Conservation (phyloP, 2,113 vertebrate genomes). For the Aphyosemion australe region DNA sequence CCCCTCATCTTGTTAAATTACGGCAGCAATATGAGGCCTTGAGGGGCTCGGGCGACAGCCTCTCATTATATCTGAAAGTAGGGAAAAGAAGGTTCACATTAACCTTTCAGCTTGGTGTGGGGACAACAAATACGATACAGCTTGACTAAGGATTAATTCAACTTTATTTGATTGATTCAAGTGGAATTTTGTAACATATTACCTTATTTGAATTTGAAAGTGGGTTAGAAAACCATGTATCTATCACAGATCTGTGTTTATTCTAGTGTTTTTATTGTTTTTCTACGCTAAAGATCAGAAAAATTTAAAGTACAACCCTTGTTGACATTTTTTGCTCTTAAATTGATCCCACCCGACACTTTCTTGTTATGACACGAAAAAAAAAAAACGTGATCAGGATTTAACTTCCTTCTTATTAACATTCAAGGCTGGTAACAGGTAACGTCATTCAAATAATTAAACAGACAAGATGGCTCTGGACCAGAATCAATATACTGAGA, state of each 20-base stretch:
- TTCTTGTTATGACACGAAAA: too few relatives aligned
- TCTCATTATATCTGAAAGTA: constrained; percentile 46
- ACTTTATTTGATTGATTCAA: constrained; percentile 59
- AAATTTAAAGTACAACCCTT: not conserved
- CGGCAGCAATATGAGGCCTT: constrained; percentile 44
- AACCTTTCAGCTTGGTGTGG: constrained; percentile 62
- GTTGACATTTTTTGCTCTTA: constrained; percentile 4
- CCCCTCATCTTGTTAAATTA: constrained; percentile 56
- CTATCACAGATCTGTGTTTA: not conserved
- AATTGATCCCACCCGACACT: constrained; percentile 2
- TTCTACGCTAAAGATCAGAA: constrained; percentile 13
- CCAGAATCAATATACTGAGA: constrained; percentile 20
- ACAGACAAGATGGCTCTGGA: not conserved
- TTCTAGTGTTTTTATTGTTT: not conserved
- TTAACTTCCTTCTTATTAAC: constrained; percentile 8
- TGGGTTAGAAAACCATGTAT: constrained; percentile 2
- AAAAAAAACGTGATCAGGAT: too few relatives aligned
- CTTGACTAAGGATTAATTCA: constrained; percentile 56
- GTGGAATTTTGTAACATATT: constrained; percentile 20
- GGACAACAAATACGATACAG: constrained; percentile 34
- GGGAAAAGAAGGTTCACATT: constrained; percentile 58
- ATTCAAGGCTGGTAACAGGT: not conserved
- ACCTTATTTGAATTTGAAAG: not conserved
- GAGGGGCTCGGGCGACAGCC: constrained; percentile 25
- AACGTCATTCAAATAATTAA: constrained; percentile 26